Evolutionary conservation across 1,140 invertebrate species (phyloP).

Genomic region (Periplaneta americana): DNA sequence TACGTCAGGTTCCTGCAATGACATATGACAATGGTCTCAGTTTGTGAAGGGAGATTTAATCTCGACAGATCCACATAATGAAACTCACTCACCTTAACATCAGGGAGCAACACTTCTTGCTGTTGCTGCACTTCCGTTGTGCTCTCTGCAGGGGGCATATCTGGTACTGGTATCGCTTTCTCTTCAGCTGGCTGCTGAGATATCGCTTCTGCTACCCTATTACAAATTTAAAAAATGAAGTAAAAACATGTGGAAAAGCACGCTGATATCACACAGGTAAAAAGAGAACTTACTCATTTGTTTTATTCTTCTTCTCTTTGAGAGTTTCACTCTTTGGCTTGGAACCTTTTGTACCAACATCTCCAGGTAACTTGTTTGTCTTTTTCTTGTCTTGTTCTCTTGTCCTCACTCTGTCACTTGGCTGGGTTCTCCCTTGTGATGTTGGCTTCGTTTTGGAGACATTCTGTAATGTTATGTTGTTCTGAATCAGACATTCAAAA

Average conservation of each 20-base stretch:
- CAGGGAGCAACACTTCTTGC: not conserved
- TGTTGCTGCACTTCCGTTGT: not conserved
- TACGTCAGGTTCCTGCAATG: not conserved
- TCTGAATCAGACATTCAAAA: not conserved
- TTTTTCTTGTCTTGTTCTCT: not conserved
- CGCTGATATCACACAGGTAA: not conserved
- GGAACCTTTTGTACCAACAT: not conserved
- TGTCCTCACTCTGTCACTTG: not conserved
- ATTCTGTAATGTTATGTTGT: not conserved
- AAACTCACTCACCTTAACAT: not conserved
- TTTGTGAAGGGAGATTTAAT: not conserved
- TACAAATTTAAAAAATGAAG: not conserved
- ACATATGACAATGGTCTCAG: too few relatives aligned
- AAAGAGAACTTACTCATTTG: not conserved
- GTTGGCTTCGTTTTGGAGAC: not conserved
- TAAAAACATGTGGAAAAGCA: not conserved
- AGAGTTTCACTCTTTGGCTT: not conserved
- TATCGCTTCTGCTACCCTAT: too few relatives aligned
- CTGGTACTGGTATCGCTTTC: not conserved
- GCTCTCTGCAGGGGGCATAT: too few relatives aligned
- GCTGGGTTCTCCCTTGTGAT: not conserved
- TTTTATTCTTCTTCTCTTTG: too few relatives aligned
- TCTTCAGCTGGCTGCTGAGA: not conserved
- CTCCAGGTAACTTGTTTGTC: not conserved
- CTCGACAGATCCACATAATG: not conserved